Conservation (phyloP, 2,888 invertebrate genomes). For the Rhagophthalmus giganteus region DNA sequence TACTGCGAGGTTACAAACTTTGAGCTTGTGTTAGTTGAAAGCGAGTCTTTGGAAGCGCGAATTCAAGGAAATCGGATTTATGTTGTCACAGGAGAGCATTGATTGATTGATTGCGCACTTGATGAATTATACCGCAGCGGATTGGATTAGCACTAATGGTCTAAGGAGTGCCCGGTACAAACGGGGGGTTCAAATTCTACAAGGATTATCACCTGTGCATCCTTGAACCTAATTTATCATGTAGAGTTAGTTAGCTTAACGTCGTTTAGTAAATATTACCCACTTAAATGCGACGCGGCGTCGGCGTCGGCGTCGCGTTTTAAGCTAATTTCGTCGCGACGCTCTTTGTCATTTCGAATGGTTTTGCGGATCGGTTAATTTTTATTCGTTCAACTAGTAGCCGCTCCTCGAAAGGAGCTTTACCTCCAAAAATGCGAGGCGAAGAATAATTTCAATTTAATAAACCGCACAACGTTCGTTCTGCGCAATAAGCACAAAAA, state of each 20-base stretch:
- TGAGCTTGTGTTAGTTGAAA: constrained; percentile 15
- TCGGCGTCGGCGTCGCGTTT: no score
- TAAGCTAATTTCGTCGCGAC: constrained; percentile 10
- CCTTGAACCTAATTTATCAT: constrained; percentile 35
- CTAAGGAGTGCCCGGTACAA: constrained; percentile 46
- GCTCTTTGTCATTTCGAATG: no score
- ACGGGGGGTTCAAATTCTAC: constrained; percentile 32
- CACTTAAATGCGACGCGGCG: constrained; percentile 6
- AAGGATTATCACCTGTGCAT: constrained; percentile 39
- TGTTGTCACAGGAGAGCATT: constrained; percentile 52
- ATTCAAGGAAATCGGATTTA: constrained; percentile 53
- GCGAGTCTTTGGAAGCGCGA: constrained; percentile 32
- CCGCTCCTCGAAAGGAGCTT: no score
- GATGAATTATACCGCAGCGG: constrained; percentile 53
- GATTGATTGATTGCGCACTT: constrained; percentile 55
- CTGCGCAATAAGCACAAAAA: constrained; percentile 2
- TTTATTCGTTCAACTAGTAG: no score
- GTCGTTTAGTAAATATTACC: constrained; percentile 21
- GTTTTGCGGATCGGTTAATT: no score
- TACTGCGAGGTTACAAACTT: constrained; percentile 21
- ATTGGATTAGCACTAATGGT: constrained; percentile 51
- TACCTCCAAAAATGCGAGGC: no score
- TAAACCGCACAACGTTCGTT: neutral
- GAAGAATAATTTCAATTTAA: neutral
- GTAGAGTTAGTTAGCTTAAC: constrained; percentile 17